Evolutionary conservation across 2,113 vertebrate species (phyloP).

Genomic region (Panurus biarmicus): DNA sequence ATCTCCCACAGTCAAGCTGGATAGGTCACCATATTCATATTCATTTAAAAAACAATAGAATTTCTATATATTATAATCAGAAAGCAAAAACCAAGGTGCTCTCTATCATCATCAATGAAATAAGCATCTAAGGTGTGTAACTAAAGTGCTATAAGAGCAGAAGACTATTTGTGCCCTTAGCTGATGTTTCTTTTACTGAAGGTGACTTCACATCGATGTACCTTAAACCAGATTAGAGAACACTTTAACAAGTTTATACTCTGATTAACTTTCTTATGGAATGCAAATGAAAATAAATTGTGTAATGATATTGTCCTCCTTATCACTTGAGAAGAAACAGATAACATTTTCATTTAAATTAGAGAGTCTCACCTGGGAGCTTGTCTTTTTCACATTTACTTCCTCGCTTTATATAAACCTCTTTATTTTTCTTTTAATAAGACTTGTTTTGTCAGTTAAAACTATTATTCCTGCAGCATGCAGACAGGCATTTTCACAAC

Average conservation of each 20-base stretch:
- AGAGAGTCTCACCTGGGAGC: neutral
- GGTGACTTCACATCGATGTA: neutral
- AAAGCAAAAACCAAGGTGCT: neutral
- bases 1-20: neutral
- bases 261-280: neutral
- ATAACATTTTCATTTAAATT: neutral
- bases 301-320: neutral
- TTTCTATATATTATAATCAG: neutral
- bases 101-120: neutral
- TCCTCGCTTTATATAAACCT: neutral
- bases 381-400: neutral
- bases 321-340: neutral
- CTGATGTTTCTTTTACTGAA: neutral
- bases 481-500: neutral
- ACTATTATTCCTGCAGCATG: neutral
- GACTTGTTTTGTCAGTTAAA: neutral
- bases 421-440: neutral
- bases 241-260: neutral
- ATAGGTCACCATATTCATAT: neutral
- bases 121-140: neutral
- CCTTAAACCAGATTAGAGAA: conserved; percentile 4
- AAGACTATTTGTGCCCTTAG: neutral
- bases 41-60: neutral
- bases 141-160: neutral
- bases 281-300: conserved; percentile 14